Base-by-base conservation (phyloP, 2,888 invertebrate genomes). In the Amaurobius ferox region DNA sequence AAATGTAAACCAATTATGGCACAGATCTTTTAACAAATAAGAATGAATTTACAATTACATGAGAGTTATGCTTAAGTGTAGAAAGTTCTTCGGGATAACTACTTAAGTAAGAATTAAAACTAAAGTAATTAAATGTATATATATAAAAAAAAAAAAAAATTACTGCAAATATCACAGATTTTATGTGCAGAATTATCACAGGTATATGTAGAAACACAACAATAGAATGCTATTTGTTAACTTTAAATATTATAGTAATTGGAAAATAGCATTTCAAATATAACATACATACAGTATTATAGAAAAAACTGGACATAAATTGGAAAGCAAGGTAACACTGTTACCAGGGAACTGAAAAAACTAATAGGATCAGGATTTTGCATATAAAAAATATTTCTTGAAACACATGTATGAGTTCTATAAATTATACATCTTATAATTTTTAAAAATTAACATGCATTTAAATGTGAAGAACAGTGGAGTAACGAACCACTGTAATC, bases 171-270 rank as follows among this genome's bases (percentile, higher is more conserved):
- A 85, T 85, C 85, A 85, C 85, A 85, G 85, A 77, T 85, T 73
- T 73, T 35, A 81, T 83, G 85, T 78, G 85, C 85, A 85, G 77
- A 71, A 78, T 71, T 85, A 85, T 85, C 85, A 85, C 85, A 85
- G 85, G 67, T 78, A 77, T 44, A 71, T 39, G 44, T 81, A 66
- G 64, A 85, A 85, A 78, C 77, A 85, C 72, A 85, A 85, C 78
- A 85, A 76, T 64, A 76, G 76, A 73, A 76, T 68, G 62, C 71
- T 70, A 68, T 68, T 48, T 35, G 62, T 44, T 29, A 80, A 74
- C 62, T 64, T 48, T 62, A 76, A 70, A 76, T 68, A 55, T 29
- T 39, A 44, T 44, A 44, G n/a, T 44, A 48, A 73, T 79, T 73
- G 48, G 73, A 79, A 79, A 67, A 73, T 66, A 66, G 72, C 68